Evolutionary conservation across 2,797 vertebrate species (phyloP), one percentile per base, ranked within the genome.

Genomic region (Aeoliscus strigatus): DNA sequence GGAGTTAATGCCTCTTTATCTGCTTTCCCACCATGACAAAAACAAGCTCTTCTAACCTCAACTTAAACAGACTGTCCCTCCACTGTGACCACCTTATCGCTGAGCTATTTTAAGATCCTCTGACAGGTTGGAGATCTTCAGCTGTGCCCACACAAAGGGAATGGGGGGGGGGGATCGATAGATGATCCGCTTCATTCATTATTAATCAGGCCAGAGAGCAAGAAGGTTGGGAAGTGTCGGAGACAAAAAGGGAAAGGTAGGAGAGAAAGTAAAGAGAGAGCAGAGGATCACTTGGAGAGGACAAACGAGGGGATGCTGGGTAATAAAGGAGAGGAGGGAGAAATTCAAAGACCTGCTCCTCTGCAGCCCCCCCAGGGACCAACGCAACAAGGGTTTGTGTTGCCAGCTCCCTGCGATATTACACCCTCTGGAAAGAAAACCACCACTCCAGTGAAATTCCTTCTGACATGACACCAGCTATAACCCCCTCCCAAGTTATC

Each of bases 161-260:
- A 75, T 58, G 60, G 67, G 77, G 74, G 70, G 74, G 56, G 60
- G 67, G 18, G 73, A 83, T 87, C 84, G 82, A 87, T 85, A 84
- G 78, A 84, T 85, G 81, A 85, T 85, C 82, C 55, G 52, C 75
- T 77, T 82, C 79, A 83, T 86, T 85, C 76, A 87, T 85, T 85
- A 85, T 87, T 87, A 83, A 88, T 82, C 79, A 70, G 70, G 53
- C 66, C 67, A 60, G 70, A 75, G 63, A 73, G 72, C 68, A 66
- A 64, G 66, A 66, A 39, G 58, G 63, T 38, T 54, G 73, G 71
- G 62, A 73, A 61, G 73, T 48, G 57, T 26, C 14, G 51, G 55
- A 64, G 79, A 74, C 68, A 59, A 47, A 69, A 63, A 41, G 55
- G 49, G 57, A 60, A 68, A 66, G 64, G 63, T 56, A 68, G 54